A percentile compares a stretch with the other conserved stretches of the same genome.
These are phyloP conservation scores for Drosophila dives DNA, from an alignment of 2,888 invertebrate genomes.

Conservation along the genomic window DNA sequence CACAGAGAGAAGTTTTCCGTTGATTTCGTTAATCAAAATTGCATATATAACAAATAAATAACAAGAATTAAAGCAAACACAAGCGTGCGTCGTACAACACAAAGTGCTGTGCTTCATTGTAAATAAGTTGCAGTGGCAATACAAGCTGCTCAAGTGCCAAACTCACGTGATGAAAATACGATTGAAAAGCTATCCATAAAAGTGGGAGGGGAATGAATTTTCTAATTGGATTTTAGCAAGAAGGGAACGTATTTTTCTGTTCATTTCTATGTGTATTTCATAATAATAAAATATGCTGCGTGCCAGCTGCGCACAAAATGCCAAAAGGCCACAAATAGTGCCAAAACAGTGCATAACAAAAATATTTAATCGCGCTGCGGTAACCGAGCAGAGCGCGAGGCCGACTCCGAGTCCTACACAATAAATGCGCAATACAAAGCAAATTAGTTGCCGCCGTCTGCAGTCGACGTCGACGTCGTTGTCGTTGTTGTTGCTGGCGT, in stretches of 20 bases:
- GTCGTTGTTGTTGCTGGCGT: conserved; percentile 20
- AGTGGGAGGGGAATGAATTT: conserved; percentile 64
- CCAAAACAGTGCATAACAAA: conserved; percentile 27
- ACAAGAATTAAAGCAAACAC: conserved; percentile 48
- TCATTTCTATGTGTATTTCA: background rate
- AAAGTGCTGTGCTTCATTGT: conserved; percentile 39
- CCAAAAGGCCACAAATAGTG: conserved; percentile 12
- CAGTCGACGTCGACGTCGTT: conserved; percentile 37
- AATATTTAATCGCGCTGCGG: conserved; percentile 55
- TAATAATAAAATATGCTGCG: conserved; percentile 17
- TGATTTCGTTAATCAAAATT: conserved; percentile 63
- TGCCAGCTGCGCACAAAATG: conserved; percentile 33
- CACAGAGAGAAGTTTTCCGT: conserved; percentile 64
- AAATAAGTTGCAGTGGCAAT: conserved; percentile 28
- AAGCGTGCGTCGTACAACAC: conserved; percentile 29
- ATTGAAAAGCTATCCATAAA: conserved; percentile 56
- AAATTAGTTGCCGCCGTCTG: conserved; percentile 61
- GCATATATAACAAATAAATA: conserved; percentile 58
- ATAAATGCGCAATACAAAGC: conserved; percentile 76
- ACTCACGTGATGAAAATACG: conserved; percentile 77
- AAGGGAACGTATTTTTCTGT: conserved; percentile 20
- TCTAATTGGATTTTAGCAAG: conserved; percentile 62
- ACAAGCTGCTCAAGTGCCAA: conserved; percentile 30
- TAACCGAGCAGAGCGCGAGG: conserved; percentile 51
- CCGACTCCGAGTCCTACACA: conserved; percentile 54